phyloP scores from a whole-genome alignment of 2,113 vertebrate species.

The Sturnira hondurensis region DNA sequence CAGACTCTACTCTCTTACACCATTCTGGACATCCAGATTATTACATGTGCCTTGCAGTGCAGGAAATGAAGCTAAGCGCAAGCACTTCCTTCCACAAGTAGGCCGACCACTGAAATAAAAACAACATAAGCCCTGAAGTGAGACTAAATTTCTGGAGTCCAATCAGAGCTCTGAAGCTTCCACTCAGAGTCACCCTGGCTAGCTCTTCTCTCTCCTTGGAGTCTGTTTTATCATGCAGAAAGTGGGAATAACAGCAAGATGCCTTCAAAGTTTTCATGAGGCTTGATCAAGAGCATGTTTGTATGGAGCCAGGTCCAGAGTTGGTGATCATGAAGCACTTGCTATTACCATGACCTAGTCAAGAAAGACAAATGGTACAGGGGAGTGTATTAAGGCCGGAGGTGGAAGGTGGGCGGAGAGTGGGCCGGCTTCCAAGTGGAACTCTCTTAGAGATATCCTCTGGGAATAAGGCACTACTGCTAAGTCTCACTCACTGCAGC shows the following conservation, averaged over 20 bases:
- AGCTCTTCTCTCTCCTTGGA: neutral
- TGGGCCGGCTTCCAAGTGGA: neutral
- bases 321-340: neutral
- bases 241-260: neutral
- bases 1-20: neutral
- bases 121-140: neutral
- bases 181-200: neutral
- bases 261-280: neutral
- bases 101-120: neutral
- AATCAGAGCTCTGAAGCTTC: neutral
- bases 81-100: neutral
- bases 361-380: neutral
- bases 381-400: neutral
- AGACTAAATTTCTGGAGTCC: neutral
- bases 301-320: neutral
- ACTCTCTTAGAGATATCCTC: neutral
- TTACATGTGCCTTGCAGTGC: neutral
- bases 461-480: neutral
- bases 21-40: neutral
- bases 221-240: slow-evolving; percentile 10
- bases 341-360: neutral
- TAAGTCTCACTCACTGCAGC: neutral
- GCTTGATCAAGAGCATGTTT: neutral
- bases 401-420: neutral
- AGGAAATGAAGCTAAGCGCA: neutral